A percentile compares a stretch with the other conserved stretches of the same genome.
These are phyloP conservation scores for Lasioglossum calceatum DNA, from an alignment of 2,888 invertebrate genomes.

Conservation along the genomic window DNA sequence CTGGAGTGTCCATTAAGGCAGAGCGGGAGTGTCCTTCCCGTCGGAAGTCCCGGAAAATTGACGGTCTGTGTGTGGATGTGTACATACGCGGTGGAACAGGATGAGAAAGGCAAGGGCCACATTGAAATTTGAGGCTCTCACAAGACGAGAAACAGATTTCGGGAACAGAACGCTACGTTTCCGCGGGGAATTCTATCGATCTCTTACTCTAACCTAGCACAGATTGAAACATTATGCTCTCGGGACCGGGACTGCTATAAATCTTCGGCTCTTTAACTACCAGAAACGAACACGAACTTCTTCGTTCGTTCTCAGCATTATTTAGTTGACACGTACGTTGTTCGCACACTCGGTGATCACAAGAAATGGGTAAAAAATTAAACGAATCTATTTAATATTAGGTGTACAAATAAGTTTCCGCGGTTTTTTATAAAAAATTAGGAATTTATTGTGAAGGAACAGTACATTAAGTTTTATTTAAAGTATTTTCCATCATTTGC, in stretches of 20 bases:
- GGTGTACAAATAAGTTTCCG: too few relatives aligned
- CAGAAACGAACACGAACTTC: not conserved
- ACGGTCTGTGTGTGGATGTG: conserved; percentile 63
- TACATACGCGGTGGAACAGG: conserved; percentile 57
- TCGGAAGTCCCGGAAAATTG: conserved; percentile 76
- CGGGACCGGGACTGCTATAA: not conserved
- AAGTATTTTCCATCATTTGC: too few relatives aligned
- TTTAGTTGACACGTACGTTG: too few relatives aligned
- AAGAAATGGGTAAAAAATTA: too few relatives aligned
- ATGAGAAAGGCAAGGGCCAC: conserved; percentile 56
- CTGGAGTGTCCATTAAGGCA: conserved; percentile 67
- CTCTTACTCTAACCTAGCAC: not conserved
- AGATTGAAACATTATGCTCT: conserved; percentile 4
- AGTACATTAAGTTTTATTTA: too few relatives aligned
- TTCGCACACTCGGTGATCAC: too few relatives aligned
- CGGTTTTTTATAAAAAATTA: too few relatives aligned
- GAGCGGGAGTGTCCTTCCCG: conserved; percentile 72
- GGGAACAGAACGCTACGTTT: conserved; percentile 51
- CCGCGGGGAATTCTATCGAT: conserved; percentile 39
- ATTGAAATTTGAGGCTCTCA: conserved; percentile 73
- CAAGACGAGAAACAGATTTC: conserved; percentile 78
- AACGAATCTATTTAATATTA: too few relatives aligned
- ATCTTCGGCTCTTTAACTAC: conserved; percentile 8
- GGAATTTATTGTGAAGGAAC: too few relatives aligned
- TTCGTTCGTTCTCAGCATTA: not conserved